Percentiles rank a stretch among this genome's conserved stretches.
Evolutionary conservation across 2,888 invertebrate species (phyloP).

Genomic region (Octodonta nipae): DNA sequence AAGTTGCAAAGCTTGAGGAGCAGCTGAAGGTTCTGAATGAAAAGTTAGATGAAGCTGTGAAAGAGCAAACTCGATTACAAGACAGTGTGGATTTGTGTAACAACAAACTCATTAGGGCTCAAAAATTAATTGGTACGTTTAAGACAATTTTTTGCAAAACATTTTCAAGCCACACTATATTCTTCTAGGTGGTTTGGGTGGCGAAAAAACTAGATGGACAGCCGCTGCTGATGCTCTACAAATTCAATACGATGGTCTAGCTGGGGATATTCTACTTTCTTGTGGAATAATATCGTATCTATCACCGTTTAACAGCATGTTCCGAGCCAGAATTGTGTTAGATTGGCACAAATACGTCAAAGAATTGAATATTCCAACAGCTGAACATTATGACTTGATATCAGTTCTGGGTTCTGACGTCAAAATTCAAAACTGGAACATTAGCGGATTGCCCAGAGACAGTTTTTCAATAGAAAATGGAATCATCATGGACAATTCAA

Average conservation of each 20-base stretch:
- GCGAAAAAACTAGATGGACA: constrained; percentile 79
- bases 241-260: constrained; percentile 61
- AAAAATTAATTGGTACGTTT: constrained; percentile 18
- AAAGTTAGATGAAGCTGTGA: constrained; percentile 50
- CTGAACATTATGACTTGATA: constrained; percentile 57
- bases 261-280: constrained; percentile 80
- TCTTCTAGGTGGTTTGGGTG: constrained; percentile 40
- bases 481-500: constrained; percentile 66
- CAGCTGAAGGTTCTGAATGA: constrained; percentile 59
- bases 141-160: too few relatives aligned
- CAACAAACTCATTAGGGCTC: constrained; percentile 51
- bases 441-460: constrained; percentile 67
- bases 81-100: constrained; percentile 67
- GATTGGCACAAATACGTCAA: constrained; percentile 60
- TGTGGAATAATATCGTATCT: constrained; percentile 82
- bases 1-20: constrained; percentile 63
- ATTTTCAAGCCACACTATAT: not conserved
- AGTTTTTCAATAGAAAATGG: constrained; percentile 74
- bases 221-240: constrained; percentile 63
- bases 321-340: constrained; percentile 44
- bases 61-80: constrained; percentile 54
- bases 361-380: constrained; percentile 61
- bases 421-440: constrained; percentile 75
- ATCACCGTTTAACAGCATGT: constrained; percentile 65
- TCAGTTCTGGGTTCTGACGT: constrained; percentile 71